Percentiles rank a stretch among this genome's conserved stretches.
Evolutionary conservation across 1,140 invertebrate species (phyloP).

Genomic region (Camponotus pennsylvanicus): DNA sequence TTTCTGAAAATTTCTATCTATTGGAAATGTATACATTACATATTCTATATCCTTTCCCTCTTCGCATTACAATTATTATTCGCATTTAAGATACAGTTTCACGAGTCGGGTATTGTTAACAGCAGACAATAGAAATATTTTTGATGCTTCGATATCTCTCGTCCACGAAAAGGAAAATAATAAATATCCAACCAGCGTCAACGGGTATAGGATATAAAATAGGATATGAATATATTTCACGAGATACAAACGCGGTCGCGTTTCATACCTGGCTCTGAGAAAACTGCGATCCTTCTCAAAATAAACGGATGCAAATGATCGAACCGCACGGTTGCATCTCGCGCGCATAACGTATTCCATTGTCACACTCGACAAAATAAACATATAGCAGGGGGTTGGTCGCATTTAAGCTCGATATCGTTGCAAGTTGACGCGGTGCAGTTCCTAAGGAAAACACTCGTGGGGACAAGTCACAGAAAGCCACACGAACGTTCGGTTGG

Average conservation of each 20-base stretch:
- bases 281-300: slow-evolving; percentile 53
- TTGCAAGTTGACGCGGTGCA: neutral
- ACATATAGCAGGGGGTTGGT: slow-evolving; percentile 23
- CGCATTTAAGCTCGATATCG: slow-evolving; percentile 56
- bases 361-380: slow-evolving; percentile 56
- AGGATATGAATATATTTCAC: slow-evolving; percentile 55
- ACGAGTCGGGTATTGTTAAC: neutral
- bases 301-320: slow-evolving; percentile 63
- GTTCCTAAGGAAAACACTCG: neutral
- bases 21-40: neutral
- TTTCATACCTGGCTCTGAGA: slow-evolving; percentile 8
- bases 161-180: slow-evolving; percentile 14
- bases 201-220: slow-evolving; percentile 25
- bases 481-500: neutral
- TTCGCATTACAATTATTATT: neutral
- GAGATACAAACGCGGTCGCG: slow-evolving; percentile 35
- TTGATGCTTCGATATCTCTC: slow-evolving; percentile 10
- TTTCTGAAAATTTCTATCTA: neutral
- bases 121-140: slow-evolving; percentile 23
- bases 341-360: slow-evolving; percentile 53
- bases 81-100: neutral
- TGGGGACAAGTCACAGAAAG: neutral
- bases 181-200: slow-evolving; percentile 41
- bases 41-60: no score
- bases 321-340: slow-evolving; percentile 47